Evolutionary conservation across 2,797 vertebrate species (phyloP), one percentile per base, ranked within the genome.

Genomic region (Leptatherina wallacei): DNA sequence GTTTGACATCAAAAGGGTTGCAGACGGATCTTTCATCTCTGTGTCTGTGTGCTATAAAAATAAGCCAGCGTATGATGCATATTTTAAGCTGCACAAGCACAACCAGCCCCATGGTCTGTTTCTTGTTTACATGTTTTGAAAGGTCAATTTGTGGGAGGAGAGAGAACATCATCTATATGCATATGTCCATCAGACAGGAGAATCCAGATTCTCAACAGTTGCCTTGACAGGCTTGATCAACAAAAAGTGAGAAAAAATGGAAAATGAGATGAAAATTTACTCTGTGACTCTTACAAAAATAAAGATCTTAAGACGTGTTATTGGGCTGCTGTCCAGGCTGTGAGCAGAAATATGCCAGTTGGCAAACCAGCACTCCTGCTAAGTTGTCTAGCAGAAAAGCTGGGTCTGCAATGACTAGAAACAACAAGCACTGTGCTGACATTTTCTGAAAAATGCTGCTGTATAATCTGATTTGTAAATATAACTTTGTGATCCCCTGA

Each of bases 341-440:
- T 70, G 73, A 81, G 77, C 71, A 68, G 73, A 72, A 82, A 82
- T 67, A 82, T 88, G 89, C 81, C 83, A 90, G 88, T 88, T 90
- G 89, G 86, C 85, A 89, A 78, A 80, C 30, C 54, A 69, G 61
- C 54, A 54, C 58, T 82, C 82, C 75, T 85, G 83, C 86, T 86
- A 82, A 66, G 81, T 76, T 32, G 65, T 85, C 85, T 79, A 75
- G 70, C 84, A 61, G 61, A 68, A 73, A 75, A 54, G 71, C 75
- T 77, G 64, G 77, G 63, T 73, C 76, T 80, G 65, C 65, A 81
- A 74, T 77, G 55, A 84, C 61, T 71, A 73, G 60, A 77, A 77
- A 82, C 77, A 85, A 80, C 62, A 71, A 44, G 64, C 65, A 69
- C 60, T 44, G 13, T 16, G 24, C 68, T 77, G 76, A 77, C 71